A percentile compares a stretch with the other conserved stretches of the same genome.
Conservation (phyloP, 2,797 vertebrate genomes). For the Micrastur ruficollis region DNA sequence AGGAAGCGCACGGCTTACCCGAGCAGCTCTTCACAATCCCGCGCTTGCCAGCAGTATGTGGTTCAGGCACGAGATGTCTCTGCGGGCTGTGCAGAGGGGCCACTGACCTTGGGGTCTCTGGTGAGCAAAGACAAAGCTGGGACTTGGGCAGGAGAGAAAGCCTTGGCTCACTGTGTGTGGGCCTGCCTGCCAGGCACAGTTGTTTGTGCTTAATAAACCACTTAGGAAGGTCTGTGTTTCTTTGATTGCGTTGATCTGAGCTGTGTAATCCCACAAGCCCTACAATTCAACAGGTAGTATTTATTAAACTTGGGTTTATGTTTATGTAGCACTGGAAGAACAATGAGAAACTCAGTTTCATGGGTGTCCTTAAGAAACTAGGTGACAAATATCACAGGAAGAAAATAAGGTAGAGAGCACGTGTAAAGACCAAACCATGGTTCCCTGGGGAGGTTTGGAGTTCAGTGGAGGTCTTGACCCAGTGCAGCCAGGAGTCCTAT, state of each 20-base stretch:
- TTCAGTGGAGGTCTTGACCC: neutral
- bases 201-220: neutral
- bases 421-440: neutral
- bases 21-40: fast-evolving
- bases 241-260: fast-evolving
- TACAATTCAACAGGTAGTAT: neutral
- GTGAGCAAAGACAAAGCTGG: neutral
- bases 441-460: neutral
- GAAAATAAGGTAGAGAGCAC: neutral
- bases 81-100: neutral
- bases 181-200: neutral
- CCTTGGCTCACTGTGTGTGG: neutral
- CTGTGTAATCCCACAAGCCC: fast-evolving
- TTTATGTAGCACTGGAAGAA: neutral
- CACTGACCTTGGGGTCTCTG: neutral
- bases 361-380: neutral
- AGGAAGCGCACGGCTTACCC: neutral
- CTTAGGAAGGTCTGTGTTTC: neutral
- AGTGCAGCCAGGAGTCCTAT: neutral
- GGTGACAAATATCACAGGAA: neutral
- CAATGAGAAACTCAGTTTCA: neutral
- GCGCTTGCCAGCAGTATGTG: neutral
- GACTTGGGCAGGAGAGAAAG: neutral
- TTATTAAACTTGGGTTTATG: neutral
- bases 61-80: neutral